Evolutionary conservation across 2,797 vertebrate species (phyloP).

Genomic region (Neosalanx taihuensis): DNA sequence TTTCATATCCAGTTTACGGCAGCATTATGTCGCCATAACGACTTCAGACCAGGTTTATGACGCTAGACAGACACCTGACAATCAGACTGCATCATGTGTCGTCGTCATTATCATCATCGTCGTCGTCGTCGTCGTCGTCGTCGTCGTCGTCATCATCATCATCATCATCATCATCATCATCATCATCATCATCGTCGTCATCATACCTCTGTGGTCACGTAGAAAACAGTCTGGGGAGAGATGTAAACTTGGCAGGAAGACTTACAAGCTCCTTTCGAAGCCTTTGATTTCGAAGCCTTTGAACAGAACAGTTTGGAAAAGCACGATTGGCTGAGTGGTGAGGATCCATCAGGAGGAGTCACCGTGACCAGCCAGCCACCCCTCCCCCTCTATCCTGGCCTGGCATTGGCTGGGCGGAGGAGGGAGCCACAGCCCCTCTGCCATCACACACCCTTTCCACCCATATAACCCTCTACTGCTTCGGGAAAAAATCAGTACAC

Average conservation of each 20-base stretch:
- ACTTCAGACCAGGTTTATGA: conserved; percentile 13
- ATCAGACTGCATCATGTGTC: conserved; percentile 41
- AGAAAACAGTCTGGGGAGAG: no score
- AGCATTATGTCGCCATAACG: not conserved
- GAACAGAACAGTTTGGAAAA: not conserved
- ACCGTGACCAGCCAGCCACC: no score
- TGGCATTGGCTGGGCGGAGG: conserved; percentile 2
- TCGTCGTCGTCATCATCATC: conserved; percentile 13
- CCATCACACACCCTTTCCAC: conserved; percentile 23
- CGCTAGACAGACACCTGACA: conserved; percentile 32
- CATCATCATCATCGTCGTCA: conserved; percentile 1
- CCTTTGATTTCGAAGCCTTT: conserved; percentile 12
- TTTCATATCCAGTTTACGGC: not conserved
- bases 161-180: conserved; percentile 24
- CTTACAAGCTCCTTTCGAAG: conserved; percentile 5
- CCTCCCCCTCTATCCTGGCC: not conserved
- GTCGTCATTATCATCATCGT: conserved; percentile 18
- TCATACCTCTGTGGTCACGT: not conserved
- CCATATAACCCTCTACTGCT: conserved; percentile 12
- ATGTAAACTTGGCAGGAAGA: conserved; percentile 7
- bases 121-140: not conserved
- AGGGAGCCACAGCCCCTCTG: not conserved
- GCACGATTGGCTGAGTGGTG: not conserved
- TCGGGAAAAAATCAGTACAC: not conserved
- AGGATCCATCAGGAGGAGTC: not conserved